phyloP scores from a whole-genome alignment of 2,888 invertebrate species.

The Panopea generosa region DNA sequence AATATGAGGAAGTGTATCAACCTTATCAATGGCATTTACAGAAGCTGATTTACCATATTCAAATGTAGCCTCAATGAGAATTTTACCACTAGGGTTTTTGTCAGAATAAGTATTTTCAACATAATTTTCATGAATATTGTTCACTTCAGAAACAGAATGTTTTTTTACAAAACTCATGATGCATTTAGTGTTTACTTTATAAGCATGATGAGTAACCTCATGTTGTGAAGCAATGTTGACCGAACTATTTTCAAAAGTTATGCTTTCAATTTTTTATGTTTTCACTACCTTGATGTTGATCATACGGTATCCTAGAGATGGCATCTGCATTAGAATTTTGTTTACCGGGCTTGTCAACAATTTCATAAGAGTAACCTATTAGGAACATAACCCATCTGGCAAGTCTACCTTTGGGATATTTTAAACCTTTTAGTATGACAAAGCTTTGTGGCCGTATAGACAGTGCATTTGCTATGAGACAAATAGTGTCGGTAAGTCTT shows the following conservation, averaged over 20 bases:
- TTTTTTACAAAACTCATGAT: too few relatives aligned
- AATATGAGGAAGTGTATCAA: background rate
- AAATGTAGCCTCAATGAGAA: background rate
- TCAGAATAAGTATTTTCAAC: too few relatives aligned
- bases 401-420: slow-evolving; percentile 39
- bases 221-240: too few relatives aligned
- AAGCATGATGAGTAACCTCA: too few relatives aligned
- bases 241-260: too few relatives aligned
- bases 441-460: slow-evolving; percentile 59
- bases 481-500: slow-evolving; percentile 53
- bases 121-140: too few relatives aligned
- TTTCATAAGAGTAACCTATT: slow-evolving; percentile 36
- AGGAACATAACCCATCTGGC: slow-evolving; percentile 50
- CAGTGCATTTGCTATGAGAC: slow-evolving; percentile 37
- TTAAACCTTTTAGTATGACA: slow-evolving; percentile 39
- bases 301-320: slow-evolving; percentile 43
- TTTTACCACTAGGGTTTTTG: too few relatives aligned
- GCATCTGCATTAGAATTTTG: slow-evolving; percentile 51
- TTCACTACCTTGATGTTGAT: too few relatives aligned
- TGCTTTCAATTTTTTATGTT: too few relatives aligned
- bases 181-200: too few relatives aligned
- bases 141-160: too few relatives aligned
- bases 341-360: slow-evolving; percentile 38
- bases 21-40: too few relatives aligned
- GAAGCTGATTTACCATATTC: background rate